A percentile compares a stretch with the other conserved stretches of the same genome.
Evolutionary conservation across 2,113 vertebrate genomes (phyloP).

Genomic region (Atractosteus spatula): DNA sequence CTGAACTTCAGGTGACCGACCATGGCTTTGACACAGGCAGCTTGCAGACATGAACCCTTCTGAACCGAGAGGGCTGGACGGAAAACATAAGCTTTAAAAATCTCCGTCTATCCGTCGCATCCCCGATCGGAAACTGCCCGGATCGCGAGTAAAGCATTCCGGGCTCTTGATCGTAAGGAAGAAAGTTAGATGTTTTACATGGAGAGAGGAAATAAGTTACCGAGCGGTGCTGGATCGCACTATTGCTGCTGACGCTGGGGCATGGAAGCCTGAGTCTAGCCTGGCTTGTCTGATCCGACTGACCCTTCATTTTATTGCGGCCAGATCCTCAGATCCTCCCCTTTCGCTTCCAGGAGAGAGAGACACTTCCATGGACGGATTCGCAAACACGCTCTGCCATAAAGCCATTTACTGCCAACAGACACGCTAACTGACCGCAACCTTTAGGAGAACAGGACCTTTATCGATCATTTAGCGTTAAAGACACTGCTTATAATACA

Average conservation of each 20-base stretch:
- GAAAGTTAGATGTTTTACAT: constrained; percentile 75
- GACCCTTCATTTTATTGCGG: constrained; percentile 88
- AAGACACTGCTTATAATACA: constrained; percentile 64
- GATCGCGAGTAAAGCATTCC: constrained; percentile 37
- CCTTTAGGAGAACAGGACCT: constrained; percentile 81
- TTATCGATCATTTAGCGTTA: constrained; percentile 61
- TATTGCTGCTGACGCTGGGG: constrained; percentile 60
- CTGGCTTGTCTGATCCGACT: constrained; percentile 78
- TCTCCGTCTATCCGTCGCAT: constrained; percentile 38
- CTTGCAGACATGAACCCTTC: constrained; percentile 61
- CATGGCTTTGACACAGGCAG: constrained; percentile 77
- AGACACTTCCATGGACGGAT: constrained; percentile 57
- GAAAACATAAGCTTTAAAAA: constrained; percentile 46
- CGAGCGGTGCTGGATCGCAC: constrained; percentile 67
- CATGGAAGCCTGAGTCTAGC: constrained; percentile 67
- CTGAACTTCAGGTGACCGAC: constrained; percentile 97
- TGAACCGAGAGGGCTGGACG: constrained; percentile 57
- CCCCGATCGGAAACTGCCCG: constrained; percentile 40
- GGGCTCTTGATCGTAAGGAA: constrained; percentile 45
- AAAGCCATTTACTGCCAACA: constrained; percentile 48
- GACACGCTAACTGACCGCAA: constrained; percentile 71
- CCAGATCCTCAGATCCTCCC: constrained; percentile 77
- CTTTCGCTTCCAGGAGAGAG: constrained; percentile 57
- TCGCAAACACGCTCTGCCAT: constrained; percentile 61
- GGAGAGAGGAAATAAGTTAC: constrained; percentile 58